These are phyloP conservation scores for Nebria salina DNA, from an alignment of 2,888 invertebrate genomes.

Conservation along the genomic window DNA sequence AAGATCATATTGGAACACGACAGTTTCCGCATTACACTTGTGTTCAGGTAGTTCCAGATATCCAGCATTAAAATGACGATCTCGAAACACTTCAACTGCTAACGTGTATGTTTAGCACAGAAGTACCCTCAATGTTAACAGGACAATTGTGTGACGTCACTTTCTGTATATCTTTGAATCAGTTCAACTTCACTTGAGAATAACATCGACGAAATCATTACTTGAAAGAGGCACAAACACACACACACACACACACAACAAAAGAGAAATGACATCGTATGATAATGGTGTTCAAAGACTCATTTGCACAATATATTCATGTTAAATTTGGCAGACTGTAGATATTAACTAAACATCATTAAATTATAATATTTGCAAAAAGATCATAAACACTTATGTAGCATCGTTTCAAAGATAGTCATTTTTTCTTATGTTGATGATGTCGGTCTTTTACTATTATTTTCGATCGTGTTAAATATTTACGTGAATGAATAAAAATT, in stretches of 20 bases:
- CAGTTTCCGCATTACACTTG: too few relatives aligned
- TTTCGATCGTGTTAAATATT: too few relatives aligned
- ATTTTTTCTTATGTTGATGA: background rate
- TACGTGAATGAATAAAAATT: too few relatives aligned
- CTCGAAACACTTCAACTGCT: background rate
- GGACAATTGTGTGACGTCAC: background rate
- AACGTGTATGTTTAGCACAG: background rate
- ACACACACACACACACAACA: too few relatives aligned
- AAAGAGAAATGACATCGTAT: background rate
- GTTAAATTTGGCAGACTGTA: background rate
- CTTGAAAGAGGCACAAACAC: background rate
- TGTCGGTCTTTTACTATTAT: too few relatives aligned
- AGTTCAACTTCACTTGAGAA: background rate
- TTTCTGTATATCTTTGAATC: background rate
- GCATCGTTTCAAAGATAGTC: background rate
- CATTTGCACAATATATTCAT: background rate
- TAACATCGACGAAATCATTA: background rate
- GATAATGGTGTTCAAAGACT: background rate
- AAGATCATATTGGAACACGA: too few relatives aligned
- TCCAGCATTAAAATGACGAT: background rate
- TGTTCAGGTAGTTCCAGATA: background rate
- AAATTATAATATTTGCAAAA: background rate
- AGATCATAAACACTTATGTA: background rate
- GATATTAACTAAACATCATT: background rate
- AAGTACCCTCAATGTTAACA: background rate